Conservation (phyloP, 2,113 vertebrate species). For the Tonatia bakeri region DNA sequence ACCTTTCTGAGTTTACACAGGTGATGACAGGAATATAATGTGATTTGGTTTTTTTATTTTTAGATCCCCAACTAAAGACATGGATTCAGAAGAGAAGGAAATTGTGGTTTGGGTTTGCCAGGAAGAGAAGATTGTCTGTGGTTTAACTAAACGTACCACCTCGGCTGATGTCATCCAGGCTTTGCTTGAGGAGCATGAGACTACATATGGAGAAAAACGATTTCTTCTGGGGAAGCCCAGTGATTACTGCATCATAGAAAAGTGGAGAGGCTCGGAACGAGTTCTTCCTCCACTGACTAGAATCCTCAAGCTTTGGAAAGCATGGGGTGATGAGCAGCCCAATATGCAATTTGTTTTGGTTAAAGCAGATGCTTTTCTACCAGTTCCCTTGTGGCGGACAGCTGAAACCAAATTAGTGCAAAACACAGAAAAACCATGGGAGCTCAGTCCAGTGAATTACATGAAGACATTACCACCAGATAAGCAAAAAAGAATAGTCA, state of each 20-base stretch:
- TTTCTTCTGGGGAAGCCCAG: slow-evolving; percentile 87
- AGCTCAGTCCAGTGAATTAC: slow-evolving; percentile 84
- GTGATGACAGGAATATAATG: slow-evolving; percentile 32
- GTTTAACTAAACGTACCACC: slow-evolving; percentile 94
- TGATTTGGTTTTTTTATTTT: slow-evolving; percentile 59
- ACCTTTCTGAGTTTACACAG: slow-evolving; percentile 28
- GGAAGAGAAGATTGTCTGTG: slow-evolving; percentile 95
- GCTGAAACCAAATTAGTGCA: slow-evolving; percentile 83
- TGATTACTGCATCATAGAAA: slow-evolving; percentile 94
- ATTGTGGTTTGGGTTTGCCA: slow-evolving; percentile 93
- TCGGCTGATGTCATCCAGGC: slow-evolving; percentile 92
- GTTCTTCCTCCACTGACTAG: slow-evolving; percentile 92
- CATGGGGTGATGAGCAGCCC: slow-evolving; percentile 93
- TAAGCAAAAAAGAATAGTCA: slow-evolving; percentile 93
- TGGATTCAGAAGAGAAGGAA: slow-evolving; percentile 87
- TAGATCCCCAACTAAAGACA: slow-evolving; percentile 86
- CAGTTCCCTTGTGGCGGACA: slow-evolving; percentile 83
- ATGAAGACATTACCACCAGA: slow-evolving; percentile 88
- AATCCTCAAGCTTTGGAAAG: slow-evolving; percentile 93
- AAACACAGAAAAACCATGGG: slow-evolving; percentile 83
- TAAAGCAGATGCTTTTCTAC: slow-evolving; percentile 89
- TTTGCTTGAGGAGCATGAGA: slow-evolving; percentile 91
- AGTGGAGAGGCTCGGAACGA: slow-evolving; percentile 94
- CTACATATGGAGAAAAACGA: slow-evolving; percentile 84
- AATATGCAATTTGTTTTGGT: slow-evolving; percentile 91